Evolutionary conservation across 2,113 vertebrate species (phyloP), one percentile per base, ranked within the genome.

Genomic region (Eptesicus fuscus): DNA sequence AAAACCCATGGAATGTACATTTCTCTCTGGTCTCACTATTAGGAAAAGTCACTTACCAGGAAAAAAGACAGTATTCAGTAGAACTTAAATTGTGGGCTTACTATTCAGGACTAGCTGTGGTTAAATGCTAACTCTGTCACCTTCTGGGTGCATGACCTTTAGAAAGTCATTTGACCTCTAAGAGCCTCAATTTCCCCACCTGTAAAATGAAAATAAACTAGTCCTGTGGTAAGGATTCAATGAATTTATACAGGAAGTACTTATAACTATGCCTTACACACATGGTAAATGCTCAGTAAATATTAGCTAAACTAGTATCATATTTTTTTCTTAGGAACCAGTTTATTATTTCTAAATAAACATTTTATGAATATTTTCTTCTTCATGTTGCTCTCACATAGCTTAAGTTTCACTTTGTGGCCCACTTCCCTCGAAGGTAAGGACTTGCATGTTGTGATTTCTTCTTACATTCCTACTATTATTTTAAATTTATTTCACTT

Each of bases 401-500:
- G 56, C 20, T 94, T 76, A 88, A 71, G 5, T 2, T 83, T 88
- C 14, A 83, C 32, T 7, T 70, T 88, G 32, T 82, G 22, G 13
- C 12, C 17, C 28, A 42, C 2, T 42, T 93, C 17, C 7, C 10
- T 73, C 10, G 59, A 88, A 6, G 30, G 13, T 32, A 14, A 56
- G 63, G 37, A 61, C 32, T 30, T 79, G 22, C 13, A 61, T 37
- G 2, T 70, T 96, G 22, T 95, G 20, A 84, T 92, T 90, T 7
- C 20, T 80, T 88, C 63, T 96, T 92, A 82, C 11, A 42, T 56
- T 93, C 23, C 14, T 40, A 61, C 11, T 32, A 17, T 94, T 32
- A 14, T 94, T 95, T 76, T 70, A 70, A 70, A 49, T 95, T 69
- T 82, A 77, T 89, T 87, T 89, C 23, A 53, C 9, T 49, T 65